A percentile compares a stretch with the other conserved stretches of the same genome.
Evolutionary conservation across 2,888 invertebrate species (phyloP).

Genomic region (Tipula lateralis): DNA sequence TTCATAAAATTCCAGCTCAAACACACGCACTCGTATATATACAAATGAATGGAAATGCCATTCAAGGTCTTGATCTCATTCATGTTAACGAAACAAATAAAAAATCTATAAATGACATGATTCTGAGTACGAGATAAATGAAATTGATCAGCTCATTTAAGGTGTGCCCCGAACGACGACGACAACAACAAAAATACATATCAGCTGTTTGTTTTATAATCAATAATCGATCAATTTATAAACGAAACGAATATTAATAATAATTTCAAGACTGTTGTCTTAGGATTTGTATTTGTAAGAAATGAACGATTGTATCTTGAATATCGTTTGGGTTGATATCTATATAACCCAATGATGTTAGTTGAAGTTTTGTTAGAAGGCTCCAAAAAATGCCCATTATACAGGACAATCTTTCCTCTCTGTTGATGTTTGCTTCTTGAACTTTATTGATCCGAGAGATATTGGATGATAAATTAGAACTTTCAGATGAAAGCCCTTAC

Average conservation of each 20-base stretch:
- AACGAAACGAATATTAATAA: not conserved
- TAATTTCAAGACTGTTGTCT: not conserved
- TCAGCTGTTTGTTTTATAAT: slow-evolving; percentile 24
- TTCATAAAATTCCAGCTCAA: not conserved
- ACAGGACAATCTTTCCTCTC: too few relatives aligned
- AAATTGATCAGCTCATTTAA: slow-evolving; percentile 1
- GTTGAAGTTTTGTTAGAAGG: too few relatives aligned
- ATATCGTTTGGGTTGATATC: not conserved
- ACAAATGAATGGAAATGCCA: not conserved
- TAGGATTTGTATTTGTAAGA: not conserved
- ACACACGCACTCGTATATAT: too few relatives aligned
- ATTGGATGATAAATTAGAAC: too few relatives aligned
- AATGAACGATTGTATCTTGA: not conserved
- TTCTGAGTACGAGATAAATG: not conserved
- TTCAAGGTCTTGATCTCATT: slow-evolving; percentile 15
- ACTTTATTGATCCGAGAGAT: too few relatives aligned
- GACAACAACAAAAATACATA: not conserved
- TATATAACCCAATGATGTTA: too few relatives aligned
- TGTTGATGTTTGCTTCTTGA: too few relatives aligned
- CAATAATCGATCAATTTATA: not conserved
- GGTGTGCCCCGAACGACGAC: not conserved
- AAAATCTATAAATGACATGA: not conserved
- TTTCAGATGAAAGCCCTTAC: too few relatives aligned
- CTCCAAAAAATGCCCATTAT: too few relatives aligned
- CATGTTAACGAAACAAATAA: too few relatives aligned